Evolutionary conservation across 2,797 vertebrate genomes (phyloP).

Genomic region (Rallus crepitans): DNA sequence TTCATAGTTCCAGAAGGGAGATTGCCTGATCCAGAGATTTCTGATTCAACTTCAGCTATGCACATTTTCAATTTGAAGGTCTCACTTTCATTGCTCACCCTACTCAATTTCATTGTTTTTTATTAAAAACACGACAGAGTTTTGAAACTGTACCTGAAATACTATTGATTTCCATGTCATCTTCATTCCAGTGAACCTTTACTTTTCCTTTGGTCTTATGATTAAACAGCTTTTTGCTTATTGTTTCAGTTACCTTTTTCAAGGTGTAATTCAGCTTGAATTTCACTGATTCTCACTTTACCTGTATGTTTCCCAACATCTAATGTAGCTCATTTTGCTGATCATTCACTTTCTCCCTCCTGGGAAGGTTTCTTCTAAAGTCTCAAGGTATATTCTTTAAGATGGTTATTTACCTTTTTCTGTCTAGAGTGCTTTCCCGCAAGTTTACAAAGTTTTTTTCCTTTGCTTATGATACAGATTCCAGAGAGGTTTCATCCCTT

Average conservation of each 20-base stretch:
- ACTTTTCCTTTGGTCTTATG: not conserved
- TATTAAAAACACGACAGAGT: not conserved
- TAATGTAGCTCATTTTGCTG: not conserved
- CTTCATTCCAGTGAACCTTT: not conserved
- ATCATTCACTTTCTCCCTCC: not conserved
- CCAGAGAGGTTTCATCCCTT: not conserved
- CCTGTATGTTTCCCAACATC: not conserved
- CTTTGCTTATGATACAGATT: constrained; percentile 16
- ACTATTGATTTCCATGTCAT: not conserved
- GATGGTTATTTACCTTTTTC: not conserved
- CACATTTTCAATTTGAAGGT: not conserved
- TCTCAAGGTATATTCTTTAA: not conserved
- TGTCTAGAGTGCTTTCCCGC: not conserved
- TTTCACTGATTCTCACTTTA: not conserved
- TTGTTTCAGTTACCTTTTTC: not conserved
- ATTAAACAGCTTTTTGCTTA: not conserved
- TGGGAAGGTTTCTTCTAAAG: not conserved
- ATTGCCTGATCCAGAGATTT: not conserved
- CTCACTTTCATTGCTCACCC: not conserved
- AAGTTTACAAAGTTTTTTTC: constrained; percentile 19
- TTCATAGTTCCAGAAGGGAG: not conserved
- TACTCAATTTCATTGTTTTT: not conserved
- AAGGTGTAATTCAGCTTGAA: not conserved
- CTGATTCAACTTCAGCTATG: not conserved
- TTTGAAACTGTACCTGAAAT: not conserved